Percentiles rank a stretch among this genome's conserved stretches.
phyloP scores from a whole-genome alignment of 2,888 invertebrate species.

The Agrotis ipsilon region DNA sequence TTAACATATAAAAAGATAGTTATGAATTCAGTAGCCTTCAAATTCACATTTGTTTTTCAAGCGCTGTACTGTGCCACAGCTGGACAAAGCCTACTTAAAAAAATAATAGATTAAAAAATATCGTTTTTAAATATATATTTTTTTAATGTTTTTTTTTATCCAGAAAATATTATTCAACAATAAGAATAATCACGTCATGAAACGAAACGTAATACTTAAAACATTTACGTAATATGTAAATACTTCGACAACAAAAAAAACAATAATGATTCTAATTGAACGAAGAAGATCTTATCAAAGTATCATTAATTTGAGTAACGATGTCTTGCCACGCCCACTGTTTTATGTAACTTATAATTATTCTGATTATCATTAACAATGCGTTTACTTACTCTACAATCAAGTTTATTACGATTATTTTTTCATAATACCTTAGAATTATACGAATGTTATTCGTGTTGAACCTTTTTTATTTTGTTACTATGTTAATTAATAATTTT shows the following conservation, averaged over 20 bases:
- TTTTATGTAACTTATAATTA: slow-evolving; percentile 40
- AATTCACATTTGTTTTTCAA: not conserved
- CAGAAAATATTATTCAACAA: no score
- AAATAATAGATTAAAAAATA: no score
- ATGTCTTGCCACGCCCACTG: slow-evolving; percentile 38
- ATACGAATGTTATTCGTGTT: no score
- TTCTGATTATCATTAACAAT: slow-evolving; percentile 19
- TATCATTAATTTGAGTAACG: slow-evolving; percentile 44
- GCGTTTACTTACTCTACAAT: slow-evolving; percentile 42
- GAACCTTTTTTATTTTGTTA: no score
- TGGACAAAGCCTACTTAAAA: no score
- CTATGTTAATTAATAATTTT: no score
- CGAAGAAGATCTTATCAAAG: slow-evolving; percentile 37
- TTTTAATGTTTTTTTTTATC: no score
- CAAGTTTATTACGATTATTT: slow-evolving; percentile 9
- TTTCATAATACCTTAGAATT: not conserved
- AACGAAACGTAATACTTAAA: no score
- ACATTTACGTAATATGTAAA: not conserved
- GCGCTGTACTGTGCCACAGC: no score
- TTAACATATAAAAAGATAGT: not conserved
- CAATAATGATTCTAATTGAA: slow-evolving; percentile 14
- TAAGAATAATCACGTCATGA: no score
- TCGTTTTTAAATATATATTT: no score
- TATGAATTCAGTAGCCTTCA: not conserved
- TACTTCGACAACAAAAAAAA: not conserved